phyloP scores from a whole-genome alignment of 2,113 vertebrate genomes.

The Procavia capensis region DNA sequence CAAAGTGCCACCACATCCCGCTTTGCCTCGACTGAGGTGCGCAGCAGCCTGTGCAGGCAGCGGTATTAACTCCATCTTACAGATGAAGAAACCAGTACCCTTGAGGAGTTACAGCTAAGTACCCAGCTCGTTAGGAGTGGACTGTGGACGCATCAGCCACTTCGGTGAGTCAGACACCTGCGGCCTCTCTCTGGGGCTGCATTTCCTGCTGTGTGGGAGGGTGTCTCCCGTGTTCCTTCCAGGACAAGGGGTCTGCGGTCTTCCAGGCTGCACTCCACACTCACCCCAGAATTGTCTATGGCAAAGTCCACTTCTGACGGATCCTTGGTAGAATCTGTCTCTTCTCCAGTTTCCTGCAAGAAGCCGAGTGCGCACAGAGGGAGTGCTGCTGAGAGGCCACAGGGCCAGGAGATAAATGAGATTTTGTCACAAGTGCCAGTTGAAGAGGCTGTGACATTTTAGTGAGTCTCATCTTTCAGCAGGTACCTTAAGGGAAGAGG shows the following conservation, averaged over 20 bases:
- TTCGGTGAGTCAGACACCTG: neutral
- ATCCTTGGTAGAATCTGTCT: neutral
- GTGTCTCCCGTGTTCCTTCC: neutral
- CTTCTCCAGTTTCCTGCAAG: conserved; percentile 8
- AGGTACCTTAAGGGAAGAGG: neutral
- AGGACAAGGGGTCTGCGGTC: neutral
- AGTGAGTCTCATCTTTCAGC: neutral
- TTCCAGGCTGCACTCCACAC: neutral
- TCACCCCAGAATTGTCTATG: neutral
- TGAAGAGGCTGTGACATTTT: neutral
- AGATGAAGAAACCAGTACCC: conserved; percentile 25
- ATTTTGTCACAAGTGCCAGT: neutral
- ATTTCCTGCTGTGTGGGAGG: neutral
- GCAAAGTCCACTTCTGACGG: neutral
- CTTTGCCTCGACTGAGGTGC: neutral
- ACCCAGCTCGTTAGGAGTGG: conserved; percentile 1
- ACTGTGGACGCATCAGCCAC: neutral
- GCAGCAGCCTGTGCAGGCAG: neutral
- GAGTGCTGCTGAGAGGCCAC: neutral
- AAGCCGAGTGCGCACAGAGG: neutral
- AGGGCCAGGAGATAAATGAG: neutral
- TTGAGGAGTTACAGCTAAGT: too few species aligned
- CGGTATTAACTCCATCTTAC: neutral
- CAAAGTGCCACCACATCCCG: neutral
- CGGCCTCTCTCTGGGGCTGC: neutral